Base-by-base conservation (phyloP, 1,140 invertebrate species). In the Drosophila erecta region DNA sequence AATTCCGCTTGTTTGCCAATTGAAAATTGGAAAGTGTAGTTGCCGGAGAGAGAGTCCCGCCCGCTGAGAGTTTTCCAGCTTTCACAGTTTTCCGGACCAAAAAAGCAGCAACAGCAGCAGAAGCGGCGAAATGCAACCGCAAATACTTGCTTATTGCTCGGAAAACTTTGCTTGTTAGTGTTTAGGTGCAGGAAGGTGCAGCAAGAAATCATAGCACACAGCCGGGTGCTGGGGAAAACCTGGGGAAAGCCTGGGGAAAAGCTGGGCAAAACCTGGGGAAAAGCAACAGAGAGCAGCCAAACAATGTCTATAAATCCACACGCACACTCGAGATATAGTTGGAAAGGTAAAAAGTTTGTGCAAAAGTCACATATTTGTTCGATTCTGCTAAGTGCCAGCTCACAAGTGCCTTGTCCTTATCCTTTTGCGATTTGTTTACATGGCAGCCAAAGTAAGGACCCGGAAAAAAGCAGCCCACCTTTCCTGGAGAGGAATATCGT, bases 381-480 rank as follows among this genome's bases (percentile, higher is more conserved):
- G 79, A 83, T 83, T 81, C 77, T 65, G 65, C 80, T 83, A 83
- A 83, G 80, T 83, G 75, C 80, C 73, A 62, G 80, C 79, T 78
- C 78, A 78, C 80, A 83, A 83, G 80, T 81, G 69, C 74, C 80
- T 74, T 83, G 75, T 59, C 69, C 79, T 83, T 81, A 81, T 81
- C 79, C 79, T 81, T 81, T 62, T 81, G 73, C 74, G 79, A 81
- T 81, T 81, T 83, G 79, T 79, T 83, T 83, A 83, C 79, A 79
- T 78, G 79, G 54, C 44, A 56, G 57, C 35, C 61, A 62, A 81
- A 49, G 53, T 53, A 56, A 47, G 33, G n/a, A 17, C 17, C 37
- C 51, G 1, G 10, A 11, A 75, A 60, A 27, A 38, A 40, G n/a
- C 17, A 40, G 38, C 38, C 41, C 56, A 61, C 43, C 56, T 22